Percentiles rank a stretch among this genome's conserved stretches.
phyloP scores from a whole-genome alignment of 2,888 invertebrate genomes.

The Cosmia pyralina region DNA sequence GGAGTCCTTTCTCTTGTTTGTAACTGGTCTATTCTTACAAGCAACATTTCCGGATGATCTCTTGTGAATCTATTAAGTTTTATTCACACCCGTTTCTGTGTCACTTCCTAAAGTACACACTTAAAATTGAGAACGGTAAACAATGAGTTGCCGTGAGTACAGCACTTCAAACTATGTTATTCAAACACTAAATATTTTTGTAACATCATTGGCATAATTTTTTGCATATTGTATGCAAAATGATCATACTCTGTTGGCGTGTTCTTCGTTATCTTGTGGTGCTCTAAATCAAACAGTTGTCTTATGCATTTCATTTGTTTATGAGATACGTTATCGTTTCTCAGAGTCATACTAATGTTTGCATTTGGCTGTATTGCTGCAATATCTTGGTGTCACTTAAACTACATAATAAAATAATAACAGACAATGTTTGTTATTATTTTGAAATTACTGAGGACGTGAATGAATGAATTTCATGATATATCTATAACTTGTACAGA shows the following conservation, averaged over 20 bases:
- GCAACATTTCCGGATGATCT: constrained; percentile 41
- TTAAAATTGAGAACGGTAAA: constrained; percentile 61
- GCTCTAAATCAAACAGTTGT: constrained; percentile 65
- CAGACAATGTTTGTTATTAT: constrained; percentile 18
- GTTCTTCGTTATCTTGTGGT: constrained; percentile 49
- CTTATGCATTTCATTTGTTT: constrained; percentile 72
- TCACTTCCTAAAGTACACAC: constrained; percentile 52
- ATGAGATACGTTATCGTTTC: constrained; percentile 71
- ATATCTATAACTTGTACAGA: not conserved
- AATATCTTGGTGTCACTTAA: constrained; percentile 46
- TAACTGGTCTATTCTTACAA: constrained; percentile 20
- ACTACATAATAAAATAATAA: constrained; percentile 12
- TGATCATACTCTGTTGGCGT: constrained; percentile 29
- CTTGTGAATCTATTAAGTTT: constrained; percentile 53
- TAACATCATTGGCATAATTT: constrained; percentile 57
- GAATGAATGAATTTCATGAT: constrained; percentile 11
- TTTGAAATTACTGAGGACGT: constrained; percentile 4
- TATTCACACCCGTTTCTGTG: constrained; percentile 58
- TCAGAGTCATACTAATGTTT: constrained; percentile 57
- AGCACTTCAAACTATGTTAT: constrained; percentile 56
- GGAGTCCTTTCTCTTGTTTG: constrained; percentile 48
- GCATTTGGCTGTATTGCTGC: constrained; percentile 55
- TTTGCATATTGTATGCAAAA: constrained; percentile 43
- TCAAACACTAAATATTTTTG: constrained; percentile 50
- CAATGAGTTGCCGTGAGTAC: constrained; percentile 54